Base-by-base conservation (phyloP, 1,140 invertebrate genomes). In the Archivesica marissinica region DNA sequence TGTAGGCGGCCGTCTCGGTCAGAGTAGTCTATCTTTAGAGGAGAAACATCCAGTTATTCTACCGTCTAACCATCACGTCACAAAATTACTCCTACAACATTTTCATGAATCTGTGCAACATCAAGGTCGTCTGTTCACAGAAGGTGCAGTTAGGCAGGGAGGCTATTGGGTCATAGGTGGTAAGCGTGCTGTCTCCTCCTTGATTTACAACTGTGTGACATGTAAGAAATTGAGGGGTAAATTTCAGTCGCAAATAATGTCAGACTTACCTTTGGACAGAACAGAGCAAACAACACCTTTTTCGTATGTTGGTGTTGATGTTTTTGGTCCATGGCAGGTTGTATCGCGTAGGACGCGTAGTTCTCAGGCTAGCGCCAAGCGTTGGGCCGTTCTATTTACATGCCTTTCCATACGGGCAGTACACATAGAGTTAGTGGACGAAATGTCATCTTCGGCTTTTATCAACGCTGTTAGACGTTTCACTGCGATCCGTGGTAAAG, bases 151-250 rank as follows among this genome's bases (percentile, higher is more conserved):
- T 39, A 30, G 72, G 17, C 20, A 28, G 25, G 74, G 56, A 44
- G 61, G 85, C 7, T 88, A 35, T 35, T 86, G 87, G 87, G 52
- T 88, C 13, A 28, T 86, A n/a, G 66, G 79, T 33, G 87, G 25
- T 15, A 83, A 80, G n/a, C 54, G 61, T 3, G 11, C 44, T 54
- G 68, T 85, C 33, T 78, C 44, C 0, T 66, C 72, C 3, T 7
- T 78, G 3, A 66, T 85, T 30, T 23, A 52, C 25, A 44, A 2
- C 30, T 86, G 76, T 68, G 75, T 78, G 2, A 52, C 2, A 28
- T 85, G 82, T 28, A 50, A 30, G 20, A 78, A 4, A 28, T 66
- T 80, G 2, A 25, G 64, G 25, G 83, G 74, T 28, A 56, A 0
- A 38, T 25, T 56, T 35, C 47, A 77, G 13, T 35, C 6, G 20